Evolutionary conservation across 23 tunicate genomes (phyloP).

Genomic region (Styela plicata): DNA sequence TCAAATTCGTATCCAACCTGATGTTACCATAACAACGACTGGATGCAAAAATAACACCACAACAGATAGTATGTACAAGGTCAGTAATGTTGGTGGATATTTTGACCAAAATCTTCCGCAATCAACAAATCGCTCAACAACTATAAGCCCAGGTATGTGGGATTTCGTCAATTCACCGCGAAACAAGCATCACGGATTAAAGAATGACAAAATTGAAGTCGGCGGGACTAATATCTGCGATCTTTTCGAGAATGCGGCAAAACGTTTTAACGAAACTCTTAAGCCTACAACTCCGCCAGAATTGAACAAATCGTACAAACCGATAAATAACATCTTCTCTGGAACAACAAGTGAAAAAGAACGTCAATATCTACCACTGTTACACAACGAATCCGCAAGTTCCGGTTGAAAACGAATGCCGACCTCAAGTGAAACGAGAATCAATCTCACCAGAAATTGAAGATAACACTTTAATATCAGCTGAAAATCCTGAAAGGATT

Average conservation of each 20-base stretch:
- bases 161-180: not conserved
- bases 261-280: not conserved
- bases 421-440: too few species aligned
- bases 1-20: not conserved
- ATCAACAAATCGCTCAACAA: not conserved
- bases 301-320: not conserved
- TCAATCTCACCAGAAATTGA: not conserved
- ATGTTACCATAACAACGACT: not conserved
- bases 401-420: not conserved
- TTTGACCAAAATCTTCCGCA: too few species aligned
- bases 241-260: not conserved
- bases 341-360: not conserved
- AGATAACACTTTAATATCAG: not conserved
- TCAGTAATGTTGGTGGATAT: too few species aligned
- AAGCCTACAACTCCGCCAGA: not conserved
- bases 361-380: not conserved
- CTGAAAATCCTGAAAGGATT: too few species aligned
- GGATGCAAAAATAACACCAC: not conserved
- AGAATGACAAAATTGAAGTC: not conserved
- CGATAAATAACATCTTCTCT: not conserved
- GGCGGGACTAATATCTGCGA: not conserved
- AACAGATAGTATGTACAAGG: too few species aligned
- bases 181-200: not conserved
- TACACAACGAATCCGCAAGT: not conserved
- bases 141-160: not conserved